Evolutionary conservation across 23 tunicate genomes (phyloP).

Genomic region (Clavelina lepadiformis): DNA sequence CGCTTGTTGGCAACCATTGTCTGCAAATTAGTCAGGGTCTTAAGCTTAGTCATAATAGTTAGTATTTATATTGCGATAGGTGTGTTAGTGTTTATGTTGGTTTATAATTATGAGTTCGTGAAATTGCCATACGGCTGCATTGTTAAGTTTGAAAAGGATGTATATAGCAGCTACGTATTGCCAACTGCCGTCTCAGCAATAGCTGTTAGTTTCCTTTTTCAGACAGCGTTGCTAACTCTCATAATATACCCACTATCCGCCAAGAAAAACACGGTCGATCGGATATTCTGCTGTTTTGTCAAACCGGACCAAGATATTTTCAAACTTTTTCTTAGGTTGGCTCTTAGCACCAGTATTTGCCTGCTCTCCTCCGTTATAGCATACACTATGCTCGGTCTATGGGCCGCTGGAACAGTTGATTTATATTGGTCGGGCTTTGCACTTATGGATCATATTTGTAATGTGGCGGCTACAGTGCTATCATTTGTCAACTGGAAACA

Average conservation of each 20-base stretch:
- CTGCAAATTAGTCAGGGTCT: neutral
- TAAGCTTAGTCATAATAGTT: slow-evolving; percentile 1
- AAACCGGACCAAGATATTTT: too few species aligned
- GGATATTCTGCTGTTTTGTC: slow-evolving; percentile 5
- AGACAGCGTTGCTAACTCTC: neutral
- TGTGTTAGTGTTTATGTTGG: neutral
- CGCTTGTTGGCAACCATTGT: neutral
- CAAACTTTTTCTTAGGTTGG: neutral
- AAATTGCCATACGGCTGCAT: neutral
- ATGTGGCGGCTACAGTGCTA: neutral
- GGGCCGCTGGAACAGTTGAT: neutral
- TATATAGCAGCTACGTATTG: too few species aligned
- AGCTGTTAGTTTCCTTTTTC: neutral
- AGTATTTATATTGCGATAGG: neutral
- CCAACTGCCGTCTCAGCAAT: slow-evolving; percentile 1
- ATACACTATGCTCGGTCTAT: neutral
- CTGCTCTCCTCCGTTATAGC: neutral
- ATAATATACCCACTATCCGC: slow-evolving; percentile 10
- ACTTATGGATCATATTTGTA: neutral
- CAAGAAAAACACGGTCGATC: slow-evolving; percentile 2
- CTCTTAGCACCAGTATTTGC: neutral
- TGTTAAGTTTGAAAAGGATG: neutral
- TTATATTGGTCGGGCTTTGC: neutral
- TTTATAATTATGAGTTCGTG: neutral
- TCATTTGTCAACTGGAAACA: slow-evolving; percentile 6